Percentiles rank a stretch among this genome's conserved stretches.
phyloP scores from a whole-genome alignment of 2,888 invertebrate species.

The Aspidiotus destructor region DNA sequence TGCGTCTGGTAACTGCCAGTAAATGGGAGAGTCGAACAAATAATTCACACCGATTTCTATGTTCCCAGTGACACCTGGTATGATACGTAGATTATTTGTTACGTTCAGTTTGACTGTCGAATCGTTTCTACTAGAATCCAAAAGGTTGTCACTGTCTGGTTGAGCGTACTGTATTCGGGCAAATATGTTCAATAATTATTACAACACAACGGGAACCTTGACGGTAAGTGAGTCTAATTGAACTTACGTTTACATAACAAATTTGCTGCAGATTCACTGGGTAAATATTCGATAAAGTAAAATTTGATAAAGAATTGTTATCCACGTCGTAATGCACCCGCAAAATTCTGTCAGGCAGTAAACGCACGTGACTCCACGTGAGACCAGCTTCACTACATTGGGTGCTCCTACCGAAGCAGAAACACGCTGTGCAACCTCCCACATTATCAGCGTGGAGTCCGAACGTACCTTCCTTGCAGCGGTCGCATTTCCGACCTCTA shows the following conservation, averaged over 20 bases:
- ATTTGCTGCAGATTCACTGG: conserved; percentile 42
- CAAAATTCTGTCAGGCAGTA: conserved; percentile 42
- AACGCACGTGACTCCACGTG: conserved; percentile 69
- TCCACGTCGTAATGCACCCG: conserved; percentile 39
- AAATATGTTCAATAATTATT: background rate
- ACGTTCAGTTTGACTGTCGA: conserved; percentile 40
- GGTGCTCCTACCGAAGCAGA: conserved; percentile 83
- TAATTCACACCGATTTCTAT: conserved; percentile 48
- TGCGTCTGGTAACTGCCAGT: conserved; percentile 68
- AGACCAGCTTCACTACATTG: conserved; percentile 71
- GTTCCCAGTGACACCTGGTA: conserved; percentile 52
- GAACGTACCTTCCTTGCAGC: conserved; percentile 76
- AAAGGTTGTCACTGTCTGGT: background rate
- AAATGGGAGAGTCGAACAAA: conserved; percentile 58
- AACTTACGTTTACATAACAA: conserved; percentile 40
- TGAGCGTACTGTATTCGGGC: background rate
- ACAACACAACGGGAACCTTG: background rate
- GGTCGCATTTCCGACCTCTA: conserved; percentile 71
- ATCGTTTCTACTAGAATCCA: background rate
- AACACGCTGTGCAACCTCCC: conserved; percentile 86
- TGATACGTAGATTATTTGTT: conserved; percentile 52
- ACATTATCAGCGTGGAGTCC: conserved; percentile 68
- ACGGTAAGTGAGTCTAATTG: background rate
- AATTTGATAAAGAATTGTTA: conserved; percentile 36
- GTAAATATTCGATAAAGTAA: conserved; percentile 37